phyloP scores from a whole-genome alignment of 2,113 vertebrate genomes.

The Hippocampus comes region DNA sequence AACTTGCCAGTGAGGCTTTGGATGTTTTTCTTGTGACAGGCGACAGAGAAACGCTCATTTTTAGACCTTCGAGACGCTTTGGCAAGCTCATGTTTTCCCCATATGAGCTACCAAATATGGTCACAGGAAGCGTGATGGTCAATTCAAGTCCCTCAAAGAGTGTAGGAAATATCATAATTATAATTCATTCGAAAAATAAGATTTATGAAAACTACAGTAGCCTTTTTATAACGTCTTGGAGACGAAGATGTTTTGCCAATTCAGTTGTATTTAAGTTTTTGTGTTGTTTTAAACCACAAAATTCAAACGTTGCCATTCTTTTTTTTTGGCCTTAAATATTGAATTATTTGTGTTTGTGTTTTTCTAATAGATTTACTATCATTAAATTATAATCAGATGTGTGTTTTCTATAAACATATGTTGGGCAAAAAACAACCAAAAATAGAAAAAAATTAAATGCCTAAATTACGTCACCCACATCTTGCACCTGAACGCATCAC shows the following conservation, averaged over 20 bases:
- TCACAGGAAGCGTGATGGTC: conserved; percentile 63
- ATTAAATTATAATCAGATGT: neutral
- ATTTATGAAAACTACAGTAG: neutral
- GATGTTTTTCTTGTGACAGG: conserved; percentile 53
- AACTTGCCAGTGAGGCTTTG: conserved; percentile 52
- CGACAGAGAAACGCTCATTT: conserved; percentile 62
- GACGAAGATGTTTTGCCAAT: neutral
- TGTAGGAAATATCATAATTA: conserved; percentile 28
- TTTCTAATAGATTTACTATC: neutral
- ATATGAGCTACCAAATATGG: conserved; percentile 71
- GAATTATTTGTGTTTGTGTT: neutral
- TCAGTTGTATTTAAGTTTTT: neutral
- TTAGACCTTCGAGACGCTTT: conserved; percentile 50
- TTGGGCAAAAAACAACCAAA: neutral
- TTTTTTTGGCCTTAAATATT: neutral
- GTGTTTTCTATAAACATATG: neutral
- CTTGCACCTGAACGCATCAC: conserved; percentile 51
- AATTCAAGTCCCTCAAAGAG: conserved; percentile 38
- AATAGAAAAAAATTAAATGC: no score
- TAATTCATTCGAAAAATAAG: no score
- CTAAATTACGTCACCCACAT: conserved; percentile 3
- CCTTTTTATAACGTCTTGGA: neutral
- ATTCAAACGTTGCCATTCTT: neutral
- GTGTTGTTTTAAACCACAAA: neutral
- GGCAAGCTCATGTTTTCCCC: conserved; percentile 47